A percentile compares a stretch with the other conserved stretches of the same genome.
Evolutionary conservation across 2,797 vertebrate species (phyloP).

Genomic region (Chaunax sp.): DNA sequence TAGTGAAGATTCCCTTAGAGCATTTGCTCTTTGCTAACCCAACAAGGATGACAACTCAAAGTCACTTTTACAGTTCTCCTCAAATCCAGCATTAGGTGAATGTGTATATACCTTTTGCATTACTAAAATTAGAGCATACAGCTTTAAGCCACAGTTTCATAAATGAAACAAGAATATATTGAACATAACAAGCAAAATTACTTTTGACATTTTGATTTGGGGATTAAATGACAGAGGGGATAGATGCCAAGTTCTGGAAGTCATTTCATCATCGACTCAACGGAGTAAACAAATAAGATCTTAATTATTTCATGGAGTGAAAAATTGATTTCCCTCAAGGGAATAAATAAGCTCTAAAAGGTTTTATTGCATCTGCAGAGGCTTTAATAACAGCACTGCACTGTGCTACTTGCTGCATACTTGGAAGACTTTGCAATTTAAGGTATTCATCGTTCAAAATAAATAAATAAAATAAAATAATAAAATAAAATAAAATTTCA

Average conservation of each 20-base stretch:
- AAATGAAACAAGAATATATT: slow-evolving; percentile 43
- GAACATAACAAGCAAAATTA: slow-evolving; percentile 15
- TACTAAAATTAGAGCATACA: slow-evolving; percentile 35
- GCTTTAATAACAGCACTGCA: neutral
- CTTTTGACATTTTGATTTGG: slow-evolving; percentile 37
- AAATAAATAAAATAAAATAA: too few relatives aligned
- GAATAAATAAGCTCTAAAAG: neutral
- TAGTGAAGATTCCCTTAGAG: neutral
- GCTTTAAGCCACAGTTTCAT: slow-evolving; percentile 33
- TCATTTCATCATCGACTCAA: slow-evolving; percentile 45
- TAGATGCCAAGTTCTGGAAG: slow-evolving; percentile 42
- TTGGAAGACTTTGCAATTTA: too few relatives aligned
- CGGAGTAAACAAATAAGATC: slow-evolving; percentile 1
- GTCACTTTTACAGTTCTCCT: slow-evolving; percentile 17
- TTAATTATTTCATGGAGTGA: neutral
- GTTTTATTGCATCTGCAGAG: neutral
- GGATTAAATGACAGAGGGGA: slow-evolving; percentile 34
- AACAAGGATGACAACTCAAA: slow-evolving; percentile 14
- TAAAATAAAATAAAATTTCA: too few relatives aligned
- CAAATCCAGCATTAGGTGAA: slow-evolving; percentile 22
- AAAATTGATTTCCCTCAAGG: neutral
- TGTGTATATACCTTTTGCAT: slow-evolving; percentile 23
- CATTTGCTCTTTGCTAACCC: too few relatives aligned
- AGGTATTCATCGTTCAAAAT: too few relatives aligned
- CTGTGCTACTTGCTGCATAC: too few relatives aligned